phyloP scores from a whole-genome alignment of 2,888 invertebrate species.

The Caenorhabditis imperialis region DNA sequence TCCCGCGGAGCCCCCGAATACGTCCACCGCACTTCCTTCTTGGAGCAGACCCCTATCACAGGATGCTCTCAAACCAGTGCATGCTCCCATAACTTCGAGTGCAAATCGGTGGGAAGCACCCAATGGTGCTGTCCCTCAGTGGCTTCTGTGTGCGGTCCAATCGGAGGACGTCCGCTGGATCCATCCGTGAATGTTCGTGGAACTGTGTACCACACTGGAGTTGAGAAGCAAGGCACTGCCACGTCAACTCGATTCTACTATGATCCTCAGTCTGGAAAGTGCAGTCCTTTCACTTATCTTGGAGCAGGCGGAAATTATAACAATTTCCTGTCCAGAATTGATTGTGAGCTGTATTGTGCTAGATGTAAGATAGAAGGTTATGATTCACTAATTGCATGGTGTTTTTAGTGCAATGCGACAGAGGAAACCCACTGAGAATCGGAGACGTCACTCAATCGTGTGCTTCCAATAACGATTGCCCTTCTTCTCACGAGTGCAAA shows the following conservation, averaged over 20 bases:
- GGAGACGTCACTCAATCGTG: constrained; percentile 70
- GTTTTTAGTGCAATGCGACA: constrained; percentile 68
- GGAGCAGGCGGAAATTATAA: constrained; percentile 74
- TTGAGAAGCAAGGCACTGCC: constrained; percentile 69
- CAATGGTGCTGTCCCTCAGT: constrained; percentile 72
- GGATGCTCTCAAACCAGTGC: constrained; percentile 65
- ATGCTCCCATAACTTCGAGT: constrained; percentile 65
- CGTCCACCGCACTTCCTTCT: constrained; percentile 59
- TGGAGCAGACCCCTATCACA: constrained; percentile 66
- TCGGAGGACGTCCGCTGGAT: constrained; percentile 70
- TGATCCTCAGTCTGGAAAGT: constrained; percentile 64
- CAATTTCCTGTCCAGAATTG: constrained; percentile 69
- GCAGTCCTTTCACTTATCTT: constrained; percentile 66
- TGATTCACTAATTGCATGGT: not conserved
- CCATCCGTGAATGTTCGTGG: constrained; percentile 59
- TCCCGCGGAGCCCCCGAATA: constrained; percentile 69
- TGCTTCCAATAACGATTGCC: constrained; percentile 67
- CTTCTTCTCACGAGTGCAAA: constrained; percentile 71
- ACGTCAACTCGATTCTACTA: constrained; percentile 68
- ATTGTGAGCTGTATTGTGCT: constrained; percentile 69
- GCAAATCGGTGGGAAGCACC: constrained; percentile 67
- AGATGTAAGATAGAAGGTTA: constrained; percentile 41
- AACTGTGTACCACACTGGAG: constrained; percentile 65
- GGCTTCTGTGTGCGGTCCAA: constrained; percentile 64
- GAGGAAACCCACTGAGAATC: constrained; percentile 68